Evolutionary conservation across 2,888 invertebrate species (phyloP).

Genomic region (Tinea semifulvella): DNA sequence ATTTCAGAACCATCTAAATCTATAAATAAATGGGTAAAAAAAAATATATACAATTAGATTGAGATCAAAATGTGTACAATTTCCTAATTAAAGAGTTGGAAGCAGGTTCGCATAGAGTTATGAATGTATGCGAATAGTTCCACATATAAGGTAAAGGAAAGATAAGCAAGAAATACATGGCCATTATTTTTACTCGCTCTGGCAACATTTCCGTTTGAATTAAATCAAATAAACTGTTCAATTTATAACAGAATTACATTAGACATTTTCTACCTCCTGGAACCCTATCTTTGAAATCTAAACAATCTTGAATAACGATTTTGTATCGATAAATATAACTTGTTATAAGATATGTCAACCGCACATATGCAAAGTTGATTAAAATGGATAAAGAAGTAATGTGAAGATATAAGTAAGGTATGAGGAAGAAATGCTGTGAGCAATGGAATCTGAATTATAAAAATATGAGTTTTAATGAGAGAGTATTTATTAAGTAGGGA

Average conservation of each 20-base stretch:
- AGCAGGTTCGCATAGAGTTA: neutral
- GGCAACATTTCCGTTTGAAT: slow-evolving; percentile 4
- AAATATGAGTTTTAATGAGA: no score
- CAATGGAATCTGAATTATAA: no score
- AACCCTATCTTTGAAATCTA: no score
- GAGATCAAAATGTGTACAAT: neutral
- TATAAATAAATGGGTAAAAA: no score
- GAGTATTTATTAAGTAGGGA: no score
- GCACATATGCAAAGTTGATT: no score
- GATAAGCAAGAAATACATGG: neutral
- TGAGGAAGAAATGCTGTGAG: no score
- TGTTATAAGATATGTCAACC: no score
- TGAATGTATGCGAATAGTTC: neutral
- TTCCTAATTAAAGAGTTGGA: neutral
- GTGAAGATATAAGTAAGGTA: no score
- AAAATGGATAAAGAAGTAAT: no score
- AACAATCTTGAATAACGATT: neutral
- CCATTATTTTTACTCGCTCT: neutral
- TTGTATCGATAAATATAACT: neutral
- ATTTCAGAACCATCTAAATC: no score
- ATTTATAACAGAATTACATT: slow-evolving; percentile 5
- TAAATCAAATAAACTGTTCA: slow-evolving; percentile 3
- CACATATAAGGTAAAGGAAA: neutral
- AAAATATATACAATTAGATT: no score
- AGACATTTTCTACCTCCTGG: neutral